Base-by-base conservation (phyloP, 2,888 invertebrate species). In the Dromius quadrimaculatus region DNA sequence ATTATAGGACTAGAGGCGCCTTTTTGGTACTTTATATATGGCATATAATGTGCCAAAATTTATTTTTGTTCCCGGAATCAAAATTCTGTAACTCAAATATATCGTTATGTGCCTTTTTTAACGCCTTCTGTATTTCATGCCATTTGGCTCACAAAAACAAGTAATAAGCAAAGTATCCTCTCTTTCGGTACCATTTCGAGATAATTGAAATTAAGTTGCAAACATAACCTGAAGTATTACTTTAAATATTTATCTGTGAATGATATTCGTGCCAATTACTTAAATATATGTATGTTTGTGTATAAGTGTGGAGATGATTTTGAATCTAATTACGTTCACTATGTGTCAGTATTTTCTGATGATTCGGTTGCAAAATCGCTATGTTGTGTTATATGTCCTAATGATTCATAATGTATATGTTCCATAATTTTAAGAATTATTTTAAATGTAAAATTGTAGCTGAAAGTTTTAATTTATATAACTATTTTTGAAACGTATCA, bases 211-310 rank as follows among this genome's bases (percentile, higher is more conserved):
- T 54, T 54, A 28, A 54, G 50, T 54, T 38, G 8, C 38, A 38
- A 3, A 19, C 4, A 47, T 47, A 47, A 47, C 65, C 65, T 11
- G 36, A 65, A 65, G 65, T 65, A 65, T 65, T 65, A 64, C 15
- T 47, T 47, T 32, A 50, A 65, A 68, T 59, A 45, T 59, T 65
- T 50, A 68, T 59, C 68, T 68, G 68, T 68, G 68, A 68, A 68
- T 68, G 34, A 68, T 68, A 59, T 34, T 41, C 45, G 68, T 68
- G 68, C 68, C 68, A 68, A 68, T 68, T 59, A 59, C 68, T 57
- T 68, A 68, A 59, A 68, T 43, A 36, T 68, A 43, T 57, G 57
- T 54, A 57, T 66, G 64, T 64, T 23, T 65, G 50, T 50, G 54
- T 65, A 50, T 50, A 47, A 8, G 45, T 36, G 54, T 36, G 54